Conservation (phyloP, 2,888 invertebrate species). For the Orthosia incerta region DNA sequence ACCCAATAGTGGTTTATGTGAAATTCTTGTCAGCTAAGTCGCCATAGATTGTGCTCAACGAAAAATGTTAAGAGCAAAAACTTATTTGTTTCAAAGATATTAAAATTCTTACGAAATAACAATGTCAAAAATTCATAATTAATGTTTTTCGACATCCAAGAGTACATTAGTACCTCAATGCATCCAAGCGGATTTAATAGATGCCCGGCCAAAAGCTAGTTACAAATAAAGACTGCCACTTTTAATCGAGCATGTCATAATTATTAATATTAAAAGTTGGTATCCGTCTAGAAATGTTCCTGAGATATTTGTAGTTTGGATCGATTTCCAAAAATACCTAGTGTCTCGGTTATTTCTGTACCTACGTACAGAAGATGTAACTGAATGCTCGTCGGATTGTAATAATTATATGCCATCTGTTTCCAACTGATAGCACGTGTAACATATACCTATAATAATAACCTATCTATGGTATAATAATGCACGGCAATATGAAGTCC, state of each 20-base stretch:
- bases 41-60: neutral
- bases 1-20: neutral
- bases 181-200: neutral
- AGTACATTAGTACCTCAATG: no score
- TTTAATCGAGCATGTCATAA: neutral
- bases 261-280: neutral
- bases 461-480: neutral
- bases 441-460: neutral
- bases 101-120: neutral
- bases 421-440: slow-evolving; percentile 13
- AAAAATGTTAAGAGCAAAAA: neutral
- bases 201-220: neutral
- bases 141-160: neutral
- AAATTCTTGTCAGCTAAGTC: neutral
- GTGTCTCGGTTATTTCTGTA: slow-evolving; percentile 43
- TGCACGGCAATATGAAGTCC: neutral
- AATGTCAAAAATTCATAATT: neutral
- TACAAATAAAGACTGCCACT: neutral
- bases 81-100: neutral
- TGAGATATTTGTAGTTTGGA: slow-evolving; percentile 37
- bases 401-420: slow-evolving; percentile 17
- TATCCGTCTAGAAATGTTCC: slow-evolving; percentile 21
- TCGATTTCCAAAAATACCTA: slow-evolving; percentile 40
- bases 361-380: slow-evolving; percentile 16
- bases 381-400: slow-evolving; percentile 15